Percentiles rank a stretch among this genome's conserved stretches.
Conservation (phyloP, 1,140 invertebrate genomes). For the Nautilus pompilius region DNA sequence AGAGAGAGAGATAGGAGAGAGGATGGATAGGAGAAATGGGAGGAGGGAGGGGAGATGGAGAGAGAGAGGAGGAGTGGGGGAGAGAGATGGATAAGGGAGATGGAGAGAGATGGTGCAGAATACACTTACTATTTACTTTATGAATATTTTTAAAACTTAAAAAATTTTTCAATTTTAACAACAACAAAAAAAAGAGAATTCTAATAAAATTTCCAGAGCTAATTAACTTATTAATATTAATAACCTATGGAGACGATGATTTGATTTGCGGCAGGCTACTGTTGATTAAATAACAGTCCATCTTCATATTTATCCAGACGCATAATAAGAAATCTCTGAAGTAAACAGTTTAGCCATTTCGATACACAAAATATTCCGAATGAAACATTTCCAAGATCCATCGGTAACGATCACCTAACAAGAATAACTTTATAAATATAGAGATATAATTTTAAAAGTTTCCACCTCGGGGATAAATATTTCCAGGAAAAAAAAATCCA, state of each 20-base stretch:
- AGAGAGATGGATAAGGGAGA: background rate
- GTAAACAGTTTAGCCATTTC: no score
- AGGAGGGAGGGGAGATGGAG: constrained; percentile 5
- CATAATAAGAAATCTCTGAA: no score
- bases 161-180: background rate
- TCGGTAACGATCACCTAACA: no score
- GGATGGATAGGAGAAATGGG: background rate
- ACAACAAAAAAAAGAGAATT: background rate
- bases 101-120: background rate
- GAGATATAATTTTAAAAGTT: no score
- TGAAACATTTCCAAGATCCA: no score
- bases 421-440: no score
- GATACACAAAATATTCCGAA: no score
- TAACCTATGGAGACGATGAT: background rate
- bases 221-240: background rate
- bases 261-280: constrained; percentile 11
- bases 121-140: background rate
- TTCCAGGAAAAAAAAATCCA: no score
- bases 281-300: no score
- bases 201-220: background rate
- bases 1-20: constrained; percentile 2
- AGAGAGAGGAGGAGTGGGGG: no score
- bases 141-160: background rate
- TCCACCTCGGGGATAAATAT: no score
- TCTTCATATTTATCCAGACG: no score